Percentiles rank a stretch among this genome's conserved stretches.
phyloP scores from a whole-genome alignment of 1,140 invertebrate species.

The Papilio xuthus region DNA sequence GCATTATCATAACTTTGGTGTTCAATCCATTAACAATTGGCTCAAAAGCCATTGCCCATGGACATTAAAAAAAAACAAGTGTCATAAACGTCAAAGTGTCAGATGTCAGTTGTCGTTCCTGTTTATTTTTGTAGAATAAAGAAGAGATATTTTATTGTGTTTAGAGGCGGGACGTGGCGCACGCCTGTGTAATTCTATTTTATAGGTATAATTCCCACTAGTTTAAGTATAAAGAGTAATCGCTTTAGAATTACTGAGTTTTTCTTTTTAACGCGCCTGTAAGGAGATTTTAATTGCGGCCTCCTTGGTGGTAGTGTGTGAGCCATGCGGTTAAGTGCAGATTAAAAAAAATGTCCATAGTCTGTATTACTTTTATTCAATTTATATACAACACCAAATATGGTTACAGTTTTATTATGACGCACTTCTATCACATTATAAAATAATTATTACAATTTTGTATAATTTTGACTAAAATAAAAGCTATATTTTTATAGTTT shows the following conservation, averaged over 20 bases:
- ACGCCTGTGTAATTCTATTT: constrained; percentile 65
- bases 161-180: constrained; percentile 42
- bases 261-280: constrained; percentile 52
- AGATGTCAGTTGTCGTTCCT: neutral
- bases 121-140: constrained; percentile 17
- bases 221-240: constrained; percentile 62
- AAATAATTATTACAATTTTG: neutral
- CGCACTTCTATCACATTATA: neutral
- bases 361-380: neutral
- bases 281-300: constrained; percentile 10
- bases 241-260: constrained; percentile 53
- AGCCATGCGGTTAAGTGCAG: neutral
- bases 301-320: constrained; percentile 30
- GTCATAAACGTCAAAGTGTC: constrained; percentile 3
- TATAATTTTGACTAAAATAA: constrained; percentile 1
- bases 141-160: constrained; percentile 29
- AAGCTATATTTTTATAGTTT: constrained; percentile 11
- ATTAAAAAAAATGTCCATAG: neutral
- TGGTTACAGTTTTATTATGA: neutral
- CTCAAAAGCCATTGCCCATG: neutral
- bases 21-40: neutral
- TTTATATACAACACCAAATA: neutral
- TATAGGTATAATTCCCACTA: constrained; percentile 73
- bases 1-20: neutral
- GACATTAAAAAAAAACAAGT: neutral